Base-by-base conservation (phyloP, 1,140 invertebrate species). In the Zaprionus kolodkinae region DNA sequence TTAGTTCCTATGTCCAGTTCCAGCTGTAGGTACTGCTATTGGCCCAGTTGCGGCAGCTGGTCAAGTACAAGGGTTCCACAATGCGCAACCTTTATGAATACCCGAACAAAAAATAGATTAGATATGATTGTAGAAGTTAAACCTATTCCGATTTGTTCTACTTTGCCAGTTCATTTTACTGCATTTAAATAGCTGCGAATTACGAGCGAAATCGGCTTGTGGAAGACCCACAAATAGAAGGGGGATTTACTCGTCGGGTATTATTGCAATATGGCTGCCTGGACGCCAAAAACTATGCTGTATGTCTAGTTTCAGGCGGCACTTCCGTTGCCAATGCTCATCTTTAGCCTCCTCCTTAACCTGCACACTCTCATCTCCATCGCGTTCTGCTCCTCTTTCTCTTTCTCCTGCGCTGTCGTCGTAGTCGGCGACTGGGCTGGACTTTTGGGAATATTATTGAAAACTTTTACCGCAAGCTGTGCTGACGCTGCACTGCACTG, bases 361-460 rank as follows among this genome's bases (percentile, higher is more conserved):
- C 54, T 80, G 50, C 64, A 61, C 21, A 30, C 27, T 30, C 10
- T 60, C 40, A 59, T 15, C 61, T 21, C 21, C 21, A 21, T 21
- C 21, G 1, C 21, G 1, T 21, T 2, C 21, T 21, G 1, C 21
- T 21, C 21, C 21, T 21, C 21, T 21, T 63, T 21, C 57, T 43
- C 62, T 72, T 61, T 56, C 48, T 54, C 36, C 52, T n/a, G 52
- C 56, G 36, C 45, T 50, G 56, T 67, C 35, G 70, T 62, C 78
- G 64, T 65, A 27, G 40, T 61, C 70, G 74, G 48, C 72, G 65
- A 69, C 84, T 83, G 83, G 79, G 64, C 84, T 89, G 84, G 84
- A 87, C 84, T 87, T 87, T 87, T 75, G 84, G 84, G 84, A 87
- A 87, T 87, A 87, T 87, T 87, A 87, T 87, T 87, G 84, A 87